Conservation (phyloP, 92 coral and sea anemone genomes). For the Phenganax marumi region DNA sequence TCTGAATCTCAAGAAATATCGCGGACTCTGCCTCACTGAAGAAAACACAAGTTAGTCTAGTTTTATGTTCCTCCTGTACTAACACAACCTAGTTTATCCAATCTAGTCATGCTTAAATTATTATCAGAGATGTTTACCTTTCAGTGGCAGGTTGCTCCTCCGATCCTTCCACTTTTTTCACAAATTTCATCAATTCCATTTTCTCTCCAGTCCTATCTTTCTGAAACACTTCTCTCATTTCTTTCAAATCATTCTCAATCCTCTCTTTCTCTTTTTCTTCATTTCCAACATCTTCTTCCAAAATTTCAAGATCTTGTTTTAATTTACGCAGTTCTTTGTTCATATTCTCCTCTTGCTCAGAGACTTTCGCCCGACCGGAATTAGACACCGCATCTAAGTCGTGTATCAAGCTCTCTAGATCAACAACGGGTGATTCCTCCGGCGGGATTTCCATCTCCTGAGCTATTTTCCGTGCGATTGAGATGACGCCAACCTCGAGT, state of each 20-base stretch:
- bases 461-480: slow-evolving; percentile 63
- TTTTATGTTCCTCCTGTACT: too few relatives aligned
- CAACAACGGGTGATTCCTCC: slow-evolving; percentile 60
- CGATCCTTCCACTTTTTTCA: slow-evolving; percentile 21
- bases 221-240: slow-evolving; percentile 72
- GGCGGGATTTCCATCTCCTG: slow-evolving; percentile 67
- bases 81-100: too few relatives aligned
- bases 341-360: slow-evolving; percentile 67
- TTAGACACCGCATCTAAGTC: slow-evolving; percentile 76
- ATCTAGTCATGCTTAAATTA: too few relatives aligned
- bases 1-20: slow-evolving; percentile 28
- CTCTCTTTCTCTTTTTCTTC: slow-evolving; percentile 81
- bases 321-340: background rate
- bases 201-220: slow-evolving; percentile 71
- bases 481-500: slow-evolving; percentile 60
- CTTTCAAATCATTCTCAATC: slow-evolving; percentile 74
- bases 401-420: slow-evolving; percentile 35
- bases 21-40: slow-evolving; percentile 12
- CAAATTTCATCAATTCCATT: slow-evolving; percentile 68
- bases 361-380: slow-evolving; percentile 74
- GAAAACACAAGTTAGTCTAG: background rate
- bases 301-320: background rate
- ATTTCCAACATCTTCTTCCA: slow-evolving; percentile 57
- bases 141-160: slow-evolving; percentile 15
- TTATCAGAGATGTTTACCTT: background rate